Base-by-base conservation (phyloP, 1,140 invertebrate genomes). In the Phymorhynchus buccinoides region DNA sequence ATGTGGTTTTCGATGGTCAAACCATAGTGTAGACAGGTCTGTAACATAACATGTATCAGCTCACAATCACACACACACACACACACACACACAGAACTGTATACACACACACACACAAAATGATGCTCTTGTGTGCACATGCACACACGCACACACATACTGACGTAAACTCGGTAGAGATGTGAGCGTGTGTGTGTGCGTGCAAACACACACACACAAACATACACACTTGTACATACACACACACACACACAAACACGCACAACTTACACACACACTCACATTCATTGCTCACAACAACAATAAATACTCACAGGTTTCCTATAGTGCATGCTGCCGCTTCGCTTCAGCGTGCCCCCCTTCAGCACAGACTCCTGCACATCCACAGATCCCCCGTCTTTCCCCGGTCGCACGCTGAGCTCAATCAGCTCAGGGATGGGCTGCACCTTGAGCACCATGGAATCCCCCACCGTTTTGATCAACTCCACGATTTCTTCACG, bases 401-500 rank as follows among this genome's bases (percentile, higher is more conserved):
- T 81, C 12, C 89, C 88, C 48, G 93, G 91, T 1, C 92, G 86
- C 3, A 92, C 89, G 85, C 91, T 92, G n/a, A 98, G 93, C 94
- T 98, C 97, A 86, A 96, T 96, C 86, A 98, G 93, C 86, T 94
- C 93, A 32, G 91, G 91, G 78, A 94, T 92, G 12, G 92, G 93
- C 83, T 93, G 93, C 90, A 98, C 97, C 96, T 97, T 97, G 44
- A 99, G 95, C 68, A 95, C 96, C 81, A 99, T 96, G 88, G 94
- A 95, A 89, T 96, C 96, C 32, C 96, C 96, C 66, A 97, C 97
- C 77, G 96, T 96, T 87, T 96, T 96, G 88, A 99, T 98, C 88
- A 98, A 95, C 91, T 98, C 97, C 87, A 98, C 98, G 85, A 99
- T 97, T 89, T 98, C 97, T 91, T 99, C 98, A 44, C 97, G 95